Percentiles rank a stretch among this genome's conserved stretches.
These are phyloP conservation scores for Oryzias dopingdopingensis DNA, from an alignment of 2,797 vertebrate genomes.

Conservation along the genomic window DNA sequence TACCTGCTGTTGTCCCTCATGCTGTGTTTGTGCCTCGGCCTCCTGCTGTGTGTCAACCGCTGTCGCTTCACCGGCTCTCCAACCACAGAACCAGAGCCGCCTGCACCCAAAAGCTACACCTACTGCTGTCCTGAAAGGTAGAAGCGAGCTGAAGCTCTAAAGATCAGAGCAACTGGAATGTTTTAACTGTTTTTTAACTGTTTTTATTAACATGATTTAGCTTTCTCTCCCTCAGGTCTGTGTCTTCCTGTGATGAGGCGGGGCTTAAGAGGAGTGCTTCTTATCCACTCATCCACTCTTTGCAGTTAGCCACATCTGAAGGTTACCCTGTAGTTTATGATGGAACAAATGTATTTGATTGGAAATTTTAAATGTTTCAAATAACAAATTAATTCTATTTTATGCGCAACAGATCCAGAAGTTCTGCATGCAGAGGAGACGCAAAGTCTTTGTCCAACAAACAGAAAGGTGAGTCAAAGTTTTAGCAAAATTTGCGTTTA, in stretches of 20 bases:
- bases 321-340: slow-evolving; percentile 52
- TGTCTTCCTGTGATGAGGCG: slow-evolving; percentile 84
- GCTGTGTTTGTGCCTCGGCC: slow-evolving; percentile 82
- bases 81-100: slow-evolving; percentile 69
- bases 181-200: too few species aligned
- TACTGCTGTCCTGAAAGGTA: slow-evolving; percentile 90
- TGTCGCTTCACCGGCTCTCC: slow-evolving; percentile 72
- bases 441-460: slow-evolving; percentile 81
- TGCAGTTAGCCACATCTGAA: slow-evolving; percentile 83
- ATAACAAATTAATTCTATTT: not conserved
- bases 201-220: slow-evolving; percentile 1
- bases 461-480: slow-evolving; percentile 85
- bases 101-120: slow-evolving; percentile 82
- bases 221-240: slow-evolving; percentile 74
- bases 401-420: slow-evolving; percentile 72
- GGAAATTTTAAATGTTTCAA: not conserved
- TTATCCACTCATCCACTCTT: slow-evolving; percentile 87
- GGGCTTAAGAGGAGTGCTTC: slow-evolving; percentile 90
- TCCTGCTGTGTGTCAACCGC: slow-evolving; percentile 84
- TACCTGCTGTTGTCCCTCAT: slow-evolving; percentile 87
- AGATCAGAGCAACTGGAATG: too few species aligned
- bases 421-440: slow-evolving; percentile 85
- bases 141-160: too few species aligned
- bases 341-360: not conserved
- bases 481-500: not conserved